Base-by-base conservation (phyloP, 2,113 vertebrate species). In the Burhinus bistriatus region DNA sequence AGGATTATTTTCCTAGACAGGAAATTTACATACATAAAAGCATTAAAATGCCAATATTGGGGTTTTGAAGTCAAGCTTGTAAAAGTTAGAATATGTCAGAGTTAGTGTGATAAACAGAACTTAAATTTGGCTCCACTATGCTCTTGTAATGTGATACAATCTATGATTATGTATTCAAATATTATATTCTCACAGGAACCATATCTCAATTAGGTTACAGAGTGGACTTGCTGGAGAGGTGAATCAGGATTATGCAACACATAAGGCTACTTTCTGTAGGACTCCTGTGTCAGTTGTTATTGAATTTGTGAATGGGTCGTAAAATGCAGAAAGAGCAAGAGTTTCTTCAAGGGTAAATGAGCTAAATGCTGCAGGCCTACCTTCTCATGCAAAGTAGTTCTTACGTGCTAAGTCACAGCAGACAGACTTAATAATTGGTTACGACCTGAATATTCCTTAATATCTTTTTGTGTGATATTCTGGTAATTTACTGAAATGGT, bases 1-100 rank as follows among this genome's bases (percentile, higher is more conserved):
- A 93, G 84, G 95, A 95, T 94, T 95, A 93, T 94, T 96, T 89
- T 93, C 89, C 89, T 94, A 69, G 90, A 93, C 36, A 61, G 87
- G 77, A 96, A 93, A 91, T 95, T 68, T 79, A 61, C 47, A 68
- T 64, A 44, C n/a, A 40, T 51, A 59, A 90, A 87, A 79, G 17
- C 52, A 64, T 78, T 82, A 58, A 76, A 68, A 76, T 57, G 55
- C 45, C 59, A 81, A 9, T 57, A 14, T 4, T 82, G 30, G 15
- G 22, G 47, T 47, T 96, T 91, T 38, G 42, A 27, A 87, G 51
- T 40, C 40, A 59, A 2, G 15, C 45, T 57, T 61, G 71, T 80
- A 61, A 25, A 71, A 57, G 42, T 20, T 32, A 44, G 25, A 70
- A 30, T 54, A 36, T n/a, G 11, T 59, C 22, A 19, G 69, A 83